A percentile compares a stretch with the other conserved stretches of the same genome.
Conservation (phyloP, 2,797 vertebrate species). For the Catamblyrhynchus diadema region DNA sequence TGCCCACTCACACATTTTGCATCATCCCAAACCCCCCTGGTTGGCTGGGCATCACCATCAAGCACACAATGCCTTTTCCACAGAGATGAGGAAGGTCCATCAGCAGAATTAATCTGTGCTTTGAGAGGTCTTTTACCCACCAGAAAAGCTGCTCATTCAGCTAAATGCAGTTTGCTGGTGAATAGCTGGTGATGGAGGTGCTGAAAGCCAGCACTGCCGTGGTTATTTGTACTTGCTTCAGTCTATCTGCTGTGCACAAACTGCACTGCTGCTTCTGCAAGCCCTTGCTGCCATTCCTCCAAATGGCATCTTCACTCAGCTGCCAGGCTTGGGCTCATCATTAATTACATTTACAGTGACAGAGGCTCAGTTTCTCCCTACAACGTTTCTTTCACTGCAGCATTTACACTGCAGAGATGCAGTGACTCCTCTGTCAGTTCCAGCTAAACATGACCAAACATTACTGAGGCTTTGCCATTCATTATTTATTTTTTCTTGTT, state of each 20-base stretch:
- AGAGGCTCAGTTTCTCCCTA: neutral
- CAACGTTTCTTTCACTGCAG: neutral
- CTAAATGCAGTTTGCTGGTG: neutral
- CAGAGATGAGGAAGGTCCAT: conserved; percentile 63
- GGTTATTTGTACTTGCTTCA: neutral
- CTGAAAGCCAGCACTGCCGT: neutral
- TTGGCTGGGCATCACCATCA: neutral
- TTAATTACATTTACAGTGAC: neutral
- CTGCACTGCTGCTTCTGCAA: neutral
- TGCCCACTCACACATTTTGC: neutral
- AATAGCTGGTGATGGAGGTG: neutral
- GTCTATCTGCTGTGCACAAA: neutral
- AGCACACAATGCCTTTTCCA: neutral
- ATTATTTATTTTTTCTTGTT: neutral
- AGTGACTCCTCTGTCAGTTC: neutral
- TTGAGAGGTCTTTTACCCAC: neutral
- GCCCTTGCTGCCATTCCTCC: neutral
- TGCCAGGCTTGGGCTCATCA: neutral
- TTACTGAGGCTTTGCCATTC: neutral
- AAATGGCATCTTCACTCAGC: neutral
- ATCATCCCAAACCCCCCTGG: neutral
- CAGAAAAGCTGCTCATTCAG: conserved; percentile 13
- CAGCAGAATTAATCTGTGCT: conserved; percentile 57
- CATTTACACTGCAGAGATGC: neutral
- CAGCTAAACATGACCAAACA: neutral